Evolutionary conservation across 2,888 invertebrate species (phyloP).

Genomic region (Rhabditoides inermis): DNA sequence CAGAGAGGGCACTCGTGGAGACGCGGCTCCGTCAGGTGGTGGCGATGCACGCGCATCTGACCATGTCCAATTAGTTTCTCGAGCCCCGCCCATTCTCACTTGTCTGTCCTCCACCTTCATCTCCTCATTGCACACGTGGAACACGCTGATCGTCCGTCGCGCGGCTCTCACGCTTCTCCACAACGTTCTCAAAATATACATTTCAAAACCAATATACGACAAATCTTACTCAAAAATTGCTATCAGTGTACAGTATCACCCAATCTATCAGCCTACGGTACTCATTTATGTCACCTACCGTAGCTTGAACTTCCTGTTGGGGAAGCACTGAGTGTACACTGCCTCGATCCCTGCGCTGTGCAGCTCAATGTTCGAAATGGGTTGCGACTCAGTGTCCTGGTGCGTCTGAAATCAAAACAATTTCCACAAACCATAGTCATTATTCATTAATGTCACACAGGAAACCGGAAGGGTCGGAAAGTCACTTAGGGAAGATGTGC

Average conservation of each 20-base stretch:
- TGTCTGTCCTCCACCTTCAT: slow-evolving; percentile 40
- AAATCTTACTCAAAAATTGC: too few species aligned
- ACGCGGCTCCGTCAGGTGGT: slow-evolving; percentile 32
- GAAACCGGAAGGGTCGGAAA: too few species aligned
- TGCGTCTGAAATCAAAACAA: slow-evolving; percentile 14
- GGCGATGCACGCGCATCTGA: slow-evolving; percentile 39
- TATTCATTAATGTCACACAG: too few species aligned
- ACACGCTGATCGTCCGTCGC: too few species aligned
- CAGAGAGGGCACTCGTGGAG: slow-evolving; percentile 36
- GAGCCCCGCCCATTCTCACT: slow-evolving; percentile 12
- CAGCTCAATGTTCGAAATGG: slow-evolving; percentile 26
- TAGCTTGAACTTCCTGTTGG: slow-evolving; percentile 27
- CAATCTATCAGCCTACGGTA: too few species aligned
- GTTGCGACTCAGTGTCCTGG: slow-evolving; percentile 12
- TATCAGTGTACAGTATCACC: too few species aligned
- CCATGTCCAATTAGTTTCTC: slow-evolving; percentile 3
- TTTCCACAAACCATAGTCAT: too few species aligned
- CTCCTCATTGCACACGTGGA: slow-evolving; percentile 27
- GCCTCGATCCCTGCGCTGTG: slow-evolving; percentile 22
- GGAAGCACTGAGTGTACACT: slow-evolving; percentile 31
- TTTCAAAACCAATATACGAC: too few species aligned
- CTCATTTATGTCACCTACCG: too few species aligned
- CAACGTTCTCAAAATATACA: too few species aligned
- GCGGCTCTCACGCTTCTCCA: too few species aligned
- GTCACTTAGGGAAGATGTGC: slow-evolving; percentile 21